These are phyloP conservation scores for Planococcus citri DNA, from an alignment of 1,140 invertebrate genomes.

Conservation along the genomic window DNA sequence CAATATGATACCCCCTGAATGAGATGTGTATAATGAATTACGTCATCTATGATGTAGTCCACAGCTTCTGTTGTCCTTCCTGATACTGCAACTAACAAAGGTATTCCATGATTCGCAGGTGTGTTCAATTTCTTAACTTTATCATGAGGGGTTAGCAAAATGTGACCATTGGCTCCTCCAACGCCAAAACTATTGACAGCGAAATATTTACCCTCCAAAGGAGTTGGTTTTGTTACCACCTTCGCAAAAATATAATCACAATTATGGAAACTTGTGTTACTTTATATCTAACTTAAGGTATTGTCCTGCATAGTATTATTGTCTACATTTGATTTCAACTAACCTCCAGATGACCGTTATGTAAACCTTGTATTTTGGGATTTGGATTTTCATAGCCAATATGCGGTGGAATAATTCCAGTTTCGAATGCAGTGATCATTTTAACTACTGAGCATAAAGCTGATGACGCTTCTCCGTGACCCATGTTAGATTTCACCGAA, in stretches of 20 bases:
- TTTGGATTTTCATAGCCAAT: constrained; percentile 37
- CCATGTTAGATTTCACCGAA: constrained; percentile 62
- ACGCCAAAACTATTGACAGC: constrained; percentile 51
- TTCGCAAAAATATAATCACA: constrained; percentile 25
- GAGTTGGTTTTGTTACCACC: constrained; percentile 41
- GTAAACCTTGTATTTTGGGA: constrained; percentile 46
- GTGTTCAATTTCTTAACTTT: constrained; percentile 22
- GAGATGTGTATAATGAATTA: constrained; percentile 4
- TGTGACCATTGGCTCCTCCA: constrained; percentile 47
- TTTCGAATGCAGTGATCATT: constrained; percentile 43
- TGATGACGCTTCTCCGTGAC: constrained; percentile 55
- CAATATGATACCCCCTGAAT: too few relatives aligned
- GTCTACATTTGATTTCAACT: neutral
- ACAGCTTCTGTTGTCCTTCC: constrained; percentile 26
- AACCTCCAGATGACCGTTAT: constrained; percentile 67
- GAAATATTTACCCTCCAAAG: constrained; percentile 36
- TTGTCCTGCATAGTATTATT: too few relatives aligned
- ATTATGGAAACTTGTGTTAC: constrained; percentile 15
- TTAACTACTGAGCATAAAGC: constrained; percentile 45
- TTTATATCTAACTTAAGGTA: neutral
- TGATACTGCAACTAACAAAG: constrained; percentile 27
- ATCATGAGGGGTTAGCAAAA: constrained; percentile 34
- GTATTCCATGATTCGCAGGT: constrained; percentile 22
- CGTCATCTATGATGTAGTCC: constrained; percentile 25
- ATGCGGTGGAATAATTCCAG: constrained; percentile 46